Evolutionary conservation across 1,140 invertebrate species (phyloP), one percentile per base, ranked within the genome.

Genomic region (Sycobia sp.): DNA sequence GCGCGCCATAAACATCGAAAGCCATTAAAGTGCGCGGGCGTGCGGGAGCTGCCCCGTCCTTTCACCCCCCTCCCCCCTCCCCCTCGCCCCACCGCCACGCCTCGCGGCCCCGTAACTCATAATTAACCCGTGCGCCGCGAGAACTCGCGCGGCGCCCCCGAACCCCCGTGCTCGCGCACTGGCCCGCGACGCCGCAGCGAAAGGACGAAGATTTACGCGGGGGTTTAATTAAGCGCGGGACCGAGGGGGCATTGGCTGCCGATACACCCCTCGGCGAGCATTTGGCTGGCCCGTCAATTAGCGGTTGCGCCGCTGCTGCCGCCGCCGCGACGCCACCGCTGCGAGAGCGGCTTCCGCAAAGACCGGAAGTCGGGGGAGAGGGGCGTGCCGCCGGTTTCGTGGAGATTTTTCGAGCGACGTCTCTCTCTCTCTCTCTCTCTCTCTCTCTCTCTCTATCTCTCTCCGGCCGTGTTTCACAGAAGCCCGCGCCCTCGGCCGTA

Each of bases 141-240:
- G 53, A 60, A 32, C 39, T 32, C 58, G 58, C 18, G 41, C 18
- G 29, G 18, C 23, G 1, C 23, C 25, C 46, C 2, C 44, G 29
- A n/a, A n/a, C n/a, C n/a, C n/a, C n/a, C n/a, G n/a, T n/a, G n/a
- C n/a, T n/a, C n/a, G n/a, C n/a, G n/a, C n/a, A n/a, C n/a, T n/a
- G n/a, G n/a, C n/a, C n/a, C n/a, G n/a, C n/a, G n/a, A n/a, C n/a
- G 11, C 1, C 25, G 16, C 38, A 43, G 11, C 18, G 27, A 22
- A 34, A 34, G 2, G 59, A 46, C 20, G 49, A 62, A 62, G 59
- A 63, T 63, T 63, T 63, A 63, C 54, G 46, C 43, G 44, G n/a
- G n/a, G n/a, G 54, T 41, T 63, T 63, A 63, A 57, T 63, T 63
- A 63, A n/a, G n/a, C n/a, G 50, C 41, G 11, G 25, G 18, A n/a